These are phyloP conservation scores for Taphrorychus bicolor DNA, from an alignment of 2,888 invertebrate genomes.

Conservation along the genomic window DNA sequence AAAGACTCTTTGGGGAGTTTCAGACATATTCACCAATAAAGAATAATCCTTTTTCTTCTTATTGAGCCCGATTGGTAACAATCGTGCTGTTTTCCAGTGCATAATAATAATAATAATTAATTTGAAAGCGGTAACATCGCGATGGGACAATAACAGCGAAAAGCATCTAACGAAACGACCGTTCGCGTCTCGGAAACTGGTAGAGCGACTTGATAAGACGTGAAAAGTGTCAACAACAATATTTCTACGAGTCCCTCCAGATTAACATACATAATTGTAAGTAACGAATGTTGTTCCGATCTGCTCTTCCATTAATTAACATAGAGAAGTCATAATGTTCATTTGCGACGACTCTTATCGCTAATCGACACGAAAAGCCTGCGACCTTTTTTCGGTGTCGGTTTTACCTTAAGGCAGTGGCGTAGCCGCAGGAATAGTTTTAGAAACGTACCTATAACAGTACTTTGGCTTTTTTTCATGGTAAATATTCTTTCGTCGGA, in stretches of 20 bases:
- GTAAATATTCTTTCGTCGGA: background rate
- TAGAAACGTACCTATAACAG: no score
- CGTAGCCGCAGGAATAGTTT: slow-evolving; percentile 12
- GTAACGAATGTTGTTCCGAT: slow-evolving; percentile 47
- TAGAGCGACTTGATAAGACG: slow-evolving; percentile 33
- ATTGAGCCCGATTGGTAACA: no score
- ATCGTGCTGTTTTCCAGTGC: no score
- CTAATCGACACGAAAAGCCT: slow-evolving; percentile 44
- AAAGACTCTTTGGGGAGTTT: no score
- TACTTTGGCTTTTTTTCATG: background rate
- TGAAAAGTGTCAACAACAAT: slow-evolving; percentile 34
- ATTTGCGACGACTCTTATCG: slow-evolving; percentile 47
- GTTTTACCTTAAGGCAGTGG: slow-evolving; percentile 12
- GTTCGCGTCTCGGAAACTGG: slow-evolving; percentile 21
- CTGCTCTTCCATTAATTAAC: slow-evolving; percentile 49
- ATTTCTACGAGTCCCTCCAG: slow-evolving; percentile 36
- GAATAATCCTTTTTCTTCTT: no score
- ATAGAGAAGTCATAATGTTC: slow-evolving; percentile 53
- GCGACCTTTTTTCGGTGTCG: slow-evolving; percentile 31
- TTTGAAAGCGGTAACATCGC: background rate
- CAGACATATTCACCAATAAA: no score
- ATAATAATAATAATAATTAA: no score
- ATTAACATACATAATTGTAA: slow-evolving; percentile 55
- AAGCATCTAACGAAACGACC: slow-evolving; percentile 14
- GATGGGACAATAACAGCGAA: slow-evolving; percentile 8